Percentiles rank a stretch among this genome's conserved stretches.
Evolutionary conservation across 2,797 vertebrate species (phyloP).

Genomic region (Hylomyscus alleni): DNA sequence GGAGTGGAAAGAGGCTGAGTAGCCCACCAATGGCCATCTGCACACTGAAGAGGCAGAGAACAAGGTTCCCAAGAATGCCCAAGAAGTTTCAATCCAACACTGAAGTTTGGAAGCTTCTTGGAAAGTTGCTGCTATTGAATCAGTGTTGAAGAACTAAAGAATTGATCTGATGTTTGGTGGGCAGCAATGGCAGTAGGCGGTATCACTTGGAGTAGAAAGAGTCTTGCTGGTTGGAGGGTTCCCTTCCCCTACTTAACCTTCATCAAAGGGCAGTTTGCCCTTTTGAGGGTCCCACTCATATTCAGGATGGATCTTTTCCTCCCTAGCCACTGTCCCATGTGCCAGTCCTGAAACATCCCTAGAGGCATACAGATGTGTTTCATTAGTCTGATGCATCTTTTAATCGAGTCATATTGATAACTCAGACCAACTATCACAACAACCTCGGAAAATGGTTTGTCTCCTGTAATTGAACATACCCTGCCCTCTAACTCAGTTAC

Average conservation of each 20-base stretch:
- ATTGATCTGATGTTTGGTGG: background rate
- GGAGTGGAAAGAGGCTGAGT: background rate
- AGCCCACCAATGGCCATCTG: background rate
- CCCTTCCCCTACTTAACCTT: background rate
- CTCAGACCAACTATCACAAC: background rate
- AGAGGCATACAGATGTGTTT: background rate
- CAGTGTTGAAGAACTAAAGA: background rate
- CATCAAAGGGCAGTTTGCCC: background rate
- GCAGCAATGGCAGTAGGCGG: background rate
- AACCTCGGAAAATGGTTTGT: slow-evolving; percentile 64
- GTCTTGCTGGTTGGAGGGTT: background rate
- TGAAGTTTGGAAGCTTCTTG: background rate
- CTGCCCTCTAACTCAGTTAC: slow-evolving; percentile 3
- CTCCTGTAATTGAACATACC: slow-evolving; percentile 53
- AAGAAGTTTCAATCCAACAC: background rate
- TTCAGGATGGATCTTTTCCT: background rate
- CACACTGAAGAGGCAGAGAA: background rate
- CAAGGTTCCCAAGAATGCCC: background rate
- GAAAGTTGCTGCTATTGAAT: background rate
- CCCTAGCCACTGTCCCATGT: background rate
- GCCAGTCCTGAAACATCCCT: background rate
- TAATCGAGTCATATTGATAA: background rate
- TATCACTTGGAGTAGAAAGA: background rate
- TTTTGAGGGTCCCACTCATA: background rate
- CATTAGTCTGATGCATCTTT: background rate